Base-by-base conservation (phyloP, 2,888 invertebrate genomes). In the Schizotus pectinicornis region DNA sequence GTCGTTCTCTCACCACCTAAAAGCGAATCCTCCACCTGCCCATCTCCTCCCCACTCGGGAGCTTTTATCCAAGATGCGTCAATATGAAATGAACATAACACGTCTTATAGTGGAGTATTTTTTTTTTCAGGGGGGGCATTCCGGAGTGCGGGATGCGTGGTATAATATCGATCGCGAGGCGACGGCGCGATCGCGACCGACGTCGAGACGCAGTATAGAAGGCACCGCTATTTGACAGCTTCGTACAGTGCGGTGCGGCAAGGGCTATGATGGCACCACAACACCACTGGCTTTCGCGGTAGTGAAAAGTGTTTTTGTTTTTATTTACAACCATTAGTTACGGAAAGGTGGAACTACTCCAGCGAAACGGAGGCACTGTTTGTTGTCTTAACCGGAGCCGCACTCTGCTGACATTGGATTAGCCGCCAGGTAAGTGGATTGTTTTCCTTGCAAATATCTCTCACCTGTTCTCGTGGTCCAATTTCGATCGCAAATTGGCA, bases 101-200 rank as follows among this genome's bases (percentile, higher is more conserved):
- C 59, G 60, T 65, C 62, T 65, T 52, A 51, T 59, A 53, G 62
- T 65, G 57, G 63, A 60, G 56, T 67, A 64, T 65, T 67, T 61
- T 22, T 22, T 22, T 22, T 22, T 22, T 22, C 5, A 3, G 2
- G 22, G 61, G 64, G 64, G 61, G n/a, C n/a, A 63, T 65, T 59
- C 63, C 64, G 64, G 22, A 22, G 70, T 66, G 73, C 71, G 67
- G 71, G 72, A 72, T 73, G 71, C 71, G 69, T 73, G 69, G 69
- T 65, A 67, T 65, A 64, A 69, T 73, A 75, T 75, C 75, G 75
- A 75, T 75, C 66, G 61, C 49, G 56, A 65, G 68, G 73, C 73
- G 74, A 70, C 70, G 70, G 72, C 72, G 73, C 71, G 46, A 50
- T 64, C 58, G 56, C 57, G 55, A 36, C 61, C 37, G 63, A 64